Evolutionary conservation across 2,888 invertebrate species (phyloP).

Genomic region (Agrochola lota): DNA sequence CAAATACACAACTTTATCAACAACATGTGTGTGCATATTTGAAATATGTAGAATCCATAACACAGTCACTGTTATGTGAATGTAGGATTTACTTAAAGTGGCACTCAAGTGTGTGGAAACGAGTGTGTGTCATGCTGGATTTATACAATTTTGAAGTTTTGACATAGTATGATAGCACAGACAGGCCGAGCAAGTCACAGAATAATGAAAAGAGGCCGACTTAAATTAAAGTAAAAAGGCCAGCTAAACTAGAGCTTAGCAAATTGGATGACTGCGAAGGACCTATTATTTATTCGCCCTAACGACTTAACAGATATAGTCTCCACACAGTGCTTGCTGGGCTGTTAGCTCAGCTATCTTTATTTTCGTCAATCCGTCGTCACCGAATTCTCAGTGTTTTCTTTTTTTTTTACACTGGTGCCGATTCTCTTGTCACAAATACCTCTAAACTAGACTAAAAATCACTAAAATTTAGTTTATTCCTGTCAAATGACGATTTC

Average conservation of each 20-base stretch:
- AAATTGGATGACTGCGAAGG: too few relatives aligned
- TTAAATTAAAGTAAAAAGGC: conserved; percentile 8
- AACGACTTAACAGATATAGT: not conserved
- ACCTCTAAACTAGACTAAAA: too few relatives aligned
- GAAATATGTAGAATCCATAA: conserved; percentile 28
- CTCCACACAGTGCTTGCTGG: not conserved
- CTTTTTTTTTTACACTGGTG: too few relatives aligned
- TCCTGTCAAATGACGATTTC: too few relatives aligned
- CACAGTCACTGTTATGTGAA: conserved; percentile 27
- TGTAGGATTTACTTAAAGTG: conserved; percentile 12
- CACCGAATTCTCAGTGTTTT: not conserved
- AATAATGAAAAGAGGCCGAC: conserved; percentile 27
- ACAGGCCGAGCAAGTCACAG: not conserved
- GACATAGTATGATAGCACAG: conserved; percentile 12
- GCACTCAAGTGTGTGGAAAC: conserved; percentile 4
- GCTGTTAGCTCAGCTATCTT: not conserved
- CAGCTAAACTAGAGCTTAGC: not conserved
- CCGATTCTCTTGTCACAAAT: too few relatives aligned
- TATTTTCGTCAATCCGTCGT: not conserved
- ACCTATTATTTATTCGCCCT: not conserved
- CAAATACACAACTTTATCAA: conserved; percentile 64
- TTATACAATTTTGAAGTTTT: conserved; percentile 1
- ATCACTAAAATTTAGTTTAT: too few relatives aligned
- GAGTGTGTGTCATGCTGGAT: conserved; percentile 28
- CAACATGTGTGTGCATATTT: conserved; percentile 65